Conservation (phyloP, 2,113 vertebrate species). For the Dipodomys stephensi region DNA sequence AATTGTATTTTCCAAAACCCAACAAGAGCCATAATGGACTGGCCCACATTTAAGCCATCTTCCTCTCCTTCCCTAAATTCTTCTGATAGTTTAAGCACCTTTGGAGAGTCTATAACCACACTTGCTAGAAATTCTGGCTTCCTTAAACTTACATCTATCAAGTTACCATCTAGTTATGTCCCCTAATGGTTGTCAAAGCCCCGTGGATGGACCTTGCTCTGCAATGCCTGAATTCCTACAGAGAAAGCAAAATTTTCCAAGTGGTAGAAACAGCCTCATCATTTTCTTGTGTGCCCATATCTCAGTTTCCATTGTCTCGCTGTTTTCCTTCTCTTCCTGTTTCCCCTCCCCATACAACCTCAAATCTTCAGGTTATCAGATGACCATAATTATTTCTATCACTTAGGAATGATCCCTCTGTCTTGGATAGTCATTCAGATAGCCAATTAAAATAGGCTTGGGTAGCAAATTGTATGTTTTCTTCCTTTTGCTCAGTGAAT, state of each 20-base stretch:
- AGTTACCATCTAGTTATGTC: neutral
- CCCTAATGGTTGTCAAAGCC: slow-evolving; percentile 24
- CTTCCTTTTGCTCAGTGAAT: slow-evolving; percentile 27
- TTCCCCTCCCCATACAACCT: neutral
- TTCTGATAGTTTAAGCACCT: slow-evolving; percentile 32
- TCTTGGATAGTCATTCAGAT: neutral
- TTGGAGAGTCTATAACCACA: slow-evolving; percentile 10
- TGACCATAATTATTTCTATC: neutral
- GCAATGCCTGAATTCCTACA: neutral
- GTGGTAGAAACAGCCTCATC: neutral
- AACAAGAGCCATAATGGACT: slow-evolving; percentile 32
- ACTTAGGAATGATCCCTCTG: neutral
- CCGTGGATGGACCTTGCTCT: neutral
- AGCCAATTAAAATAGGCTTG: neutral
- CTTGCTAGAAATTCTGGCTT: slow-evolving; percentile 36
- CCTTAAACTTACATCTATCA: neutral
- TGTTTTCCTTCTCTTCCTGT: neutral
- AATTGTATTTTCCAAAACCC: slow-evolving; percentile 68
- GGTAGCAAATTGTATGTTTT: neutral
- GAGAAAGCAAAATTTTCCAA: slow-evolving; percentile 1
- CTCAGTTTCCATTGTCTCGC: neutral
- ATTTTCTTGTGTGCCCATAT: neutral
- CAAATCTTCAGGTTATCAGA: neutral
- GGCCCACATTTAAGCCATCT: slow-evolving; percentile 37
- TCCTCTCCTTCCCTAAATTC: neutral